A percentile compares a stretch with the other conserved stretches of the same genome.
Evolutionary conservation across 1,140 invertebrate species (phyloP).

Genomic region (Bicyclus anynana): DNA sequence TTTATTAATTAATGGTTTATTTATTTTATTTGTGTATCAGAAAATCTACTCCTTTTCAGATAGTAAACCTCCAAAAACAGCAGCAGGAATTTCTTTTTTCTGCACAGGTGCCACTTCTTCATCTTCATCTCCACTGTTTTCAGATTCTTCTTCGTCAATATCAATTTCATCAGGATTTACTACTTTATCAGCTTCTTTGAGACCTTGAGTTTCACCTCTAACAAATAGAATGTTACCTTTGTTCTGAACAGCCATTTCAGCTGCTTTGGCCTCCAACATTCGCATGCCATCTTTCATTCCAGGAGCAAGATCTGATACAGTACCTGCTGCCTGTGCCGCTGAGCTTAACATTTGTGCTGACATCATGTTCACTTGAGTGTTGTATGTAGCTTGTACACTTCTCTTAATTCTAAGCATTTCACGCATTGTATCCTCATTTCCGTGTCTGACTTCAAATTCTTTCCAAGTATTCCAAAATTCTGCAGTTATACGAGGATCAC

Average conservation of each 20-base stretch:
- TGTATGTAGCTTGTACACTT: conserved; percentile 97
- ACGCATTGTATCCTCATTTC: conserved; percentile 99
- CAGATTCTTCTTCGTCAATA: conserved; percentile 90
- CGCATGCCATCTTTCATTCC: conserved; percentile 91
- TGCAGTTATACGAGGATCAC: conserved; percentile 96
- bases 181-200: conserved; percentile 83
- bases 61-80: conserved; percentile 90
- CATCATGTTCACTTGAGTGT: conserved; percentile 98
- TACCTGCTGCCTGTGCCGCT: conserved; percentile 79
- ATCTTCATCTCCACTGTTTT: conserved; percentile 81
- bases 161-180: conserved; percentile 97
- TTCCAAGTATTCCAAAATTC: conserved; percentile 99
- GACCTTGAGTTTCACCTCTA: conserved; percentile 89
- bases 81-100: conserved; percentile 87
- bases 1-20: conserved; percentile 42
- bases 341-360: conserved; percentile 96
- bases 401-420: conserved; percentile 99
- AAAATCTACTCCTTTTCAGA: conserved; percentile 46
- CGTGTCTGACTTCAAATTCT: conserved; percentile 99
- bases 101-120: conserved; percentile 85
- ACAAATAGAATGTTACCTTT: conserved; percentile 89
- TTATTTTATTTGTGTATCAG: conserved; percentile 9
- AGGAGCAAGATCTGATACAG: conserved; percentile 82
- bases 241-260: conserved; percentile 78
- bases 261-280: conserved; percentile 90